Evolutionary conservation across 1,140 invertebrate genomes (phyloP).

Genomic region (Drosophila ohnishii): DNA sequence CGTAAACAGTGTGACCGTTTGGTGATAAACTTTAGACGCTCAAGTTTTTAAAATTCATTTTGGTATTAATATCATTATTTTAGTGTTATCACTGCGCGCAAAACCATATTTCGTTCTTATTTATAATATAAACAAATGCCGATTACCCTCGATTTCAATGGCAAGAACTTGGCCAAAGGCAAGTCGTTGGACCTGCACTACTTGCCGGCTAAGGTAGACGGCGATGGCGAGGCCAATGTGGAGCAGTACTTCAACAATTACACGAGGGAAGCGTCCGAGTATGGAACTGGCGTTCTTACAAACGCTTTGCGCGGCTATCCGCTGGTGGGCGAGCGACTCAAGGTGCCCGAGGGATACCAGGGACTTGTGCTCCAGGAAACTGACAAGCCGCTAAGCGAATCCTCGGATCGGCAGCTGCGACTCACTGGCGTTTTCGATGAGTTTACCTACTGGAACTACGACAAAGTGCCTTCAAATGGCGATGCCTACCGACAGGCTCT

Average conservation of each 20-base stretch:
- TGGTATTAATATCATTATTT: not conserved
- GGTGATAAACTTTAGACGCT: no score
- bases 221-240: constrained; percentile 88
- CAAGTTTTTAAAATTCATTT: not conserved
- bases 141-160: constrained; percentile 84
- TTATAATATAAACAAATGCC: constrained; percentile 77
- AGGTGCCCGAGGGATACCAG: constrained; percentile 85
- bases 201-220: constrained; percentile 89
- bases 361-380: constrained; percentile 87
- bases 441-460: constrained; percentile 91
- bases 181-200: constrained; percentile 85
- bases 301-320: constrained; percentile 87
- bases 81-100: not conserved
- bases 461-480: constrained; percentile 87
- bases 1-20: not conserved
- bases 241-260: constrained; percentile 88
- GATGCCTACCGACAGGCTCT: constrained; percentile 87
- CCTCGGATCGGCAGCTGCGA: constrained; percentile 85
- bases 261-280: constrained; percentile 83
- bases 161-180: constrained; percentile 80
- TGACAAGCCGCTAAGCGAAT: constrained; percentile 84
- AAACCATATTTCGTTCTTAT: not conserved
- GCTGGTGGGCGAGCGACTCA: constrained; percentile 85
- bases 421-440: constrained; percentile 86
- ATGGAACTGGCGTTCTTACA: constrained; percentile 75